phyloP scores from a whole-genome alignment of 2,888 invertebrate genomes.

The Ophioninae sp. region DNA sequence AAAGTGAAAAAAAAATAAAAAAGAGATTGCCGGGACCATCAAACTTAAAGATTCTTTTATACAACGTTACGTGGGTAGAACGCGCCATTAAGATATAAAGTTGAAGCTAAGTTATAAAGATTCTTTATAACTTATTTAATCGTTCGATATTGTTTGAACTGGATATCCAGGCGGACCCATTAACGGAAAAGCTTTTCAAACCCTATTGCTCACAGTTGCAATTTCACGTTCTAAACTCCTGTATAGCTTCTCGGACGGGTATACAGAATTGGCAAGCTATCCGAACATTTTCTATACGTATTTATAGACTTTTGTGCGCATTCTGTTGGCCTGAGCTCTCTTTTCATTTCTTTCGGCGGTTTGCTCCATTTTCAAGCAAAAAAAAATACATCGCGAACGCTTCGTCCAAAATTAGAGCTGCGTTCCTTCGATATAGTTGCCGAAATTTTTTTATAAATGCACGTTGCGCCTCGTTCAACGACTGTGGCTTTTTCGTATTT shows the following conservation, averaged over 20 bases:
- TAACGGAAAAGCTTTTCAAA: neutral
- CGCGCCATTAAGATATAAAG: neutral
- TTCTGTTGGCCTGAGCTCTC: slow-evolving; percentile 11
- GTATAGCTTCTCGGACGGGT: neutral
- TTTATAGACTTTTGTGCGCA: neutral
- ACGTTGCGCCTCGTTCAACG: slow-evolving; percentile 11
- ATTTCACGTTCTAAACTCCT: neutral
- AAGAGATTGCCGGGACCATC: too few relatives aligned
- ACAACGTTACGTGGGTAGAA: too few relatives aligned
- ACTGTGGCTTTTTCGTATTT: slow-evolving; percentile 9
- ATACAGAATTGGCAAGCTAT: slow-evolving; percentile 11
- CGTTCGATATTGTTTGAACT: neutral
- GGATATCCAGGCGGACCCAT: neutral
- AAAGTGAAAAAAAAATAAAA: too few relatives aligned
- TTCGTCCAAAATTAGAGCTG: neutral
- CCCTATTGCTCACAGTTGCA: neutral
- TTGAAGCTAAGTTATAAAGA: neutral
- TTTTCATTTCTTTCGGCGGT: neutral
- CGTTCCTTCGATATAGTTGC: neutral
- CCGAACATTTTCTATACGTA: slow-evolving; percentile 2
- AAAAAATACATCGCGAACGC: neutral
- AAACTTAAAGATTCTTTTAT: too few relatives aligned
- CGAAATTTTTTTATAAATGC: neutral
- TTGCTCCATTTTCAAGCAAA: neutral
- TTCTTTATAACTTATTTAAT: neutral